A percentile compares a stretch with the other conserved stretches of the same genome.
Evolutionary conservation across 2,888 invertebrate species (phyloP).

Genomic region (Eudemis profundana): DNA sequence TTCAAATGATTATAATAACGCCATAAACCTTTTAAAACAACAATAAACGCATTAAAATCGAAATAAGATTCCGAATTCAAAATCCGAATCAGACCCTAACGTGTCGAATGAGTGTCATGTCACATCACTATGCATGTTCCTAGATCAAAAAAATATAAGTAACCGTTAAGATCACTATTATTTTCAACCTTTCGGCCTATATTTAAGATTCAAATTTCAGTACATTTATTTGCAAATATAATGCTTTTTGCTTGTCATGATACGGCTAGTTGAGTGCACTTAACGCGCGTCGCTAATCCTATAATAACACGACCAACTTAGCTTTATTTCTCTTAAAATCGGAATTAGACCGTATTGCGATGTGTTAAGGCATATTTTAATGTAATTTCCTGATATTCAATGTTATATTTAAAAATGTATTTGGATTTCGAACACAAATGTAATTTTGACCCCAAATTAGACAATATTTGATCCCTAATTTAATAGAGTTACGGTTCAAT

Average conservation of each 20-base stretch:
- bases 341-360: conserved; percentile 7
- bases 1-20: conserved; percentile 32
- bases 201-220: neutral
- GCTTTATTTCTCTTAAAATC: neutral
- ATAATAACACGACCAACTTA: conserved; percentile 36
- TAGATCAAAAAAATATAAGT: neutral
- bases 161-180: neutral
- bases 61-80: conserved; percentile 49
- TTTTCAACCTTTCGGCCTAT: neutral
- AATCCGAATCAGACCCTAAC: conserved; percentile 50
- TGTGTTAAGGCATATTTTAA: conserved; percentile 33
- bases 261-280: conserved; percentile 61
- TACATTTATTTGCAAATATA: neutral
- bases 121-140: conserved; percentile 50
- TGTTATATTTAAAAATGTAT: neutral
- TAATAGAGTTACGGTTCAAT: neutral
- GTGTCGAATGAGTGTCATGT: conserved; percentile 59
- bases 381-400: neutral
- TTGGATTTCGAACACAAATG: conserved; percentile 9
- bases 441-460: neutral
- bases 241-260: conserved; percentile 5
- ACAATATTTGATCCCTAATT: conserved; percentile 2
- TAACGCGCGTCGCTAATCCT: conserved; percentile 63
- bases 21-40: conserved; percentile 40
- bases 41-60: conserved; percentile 37